Percentiles rank a stretch among this genome's conserved stretches.
phyloP scores from a whole-genome alignment of 2,888 invertebrate genomes.

The Yponomeuta plumbellus region DNA sequence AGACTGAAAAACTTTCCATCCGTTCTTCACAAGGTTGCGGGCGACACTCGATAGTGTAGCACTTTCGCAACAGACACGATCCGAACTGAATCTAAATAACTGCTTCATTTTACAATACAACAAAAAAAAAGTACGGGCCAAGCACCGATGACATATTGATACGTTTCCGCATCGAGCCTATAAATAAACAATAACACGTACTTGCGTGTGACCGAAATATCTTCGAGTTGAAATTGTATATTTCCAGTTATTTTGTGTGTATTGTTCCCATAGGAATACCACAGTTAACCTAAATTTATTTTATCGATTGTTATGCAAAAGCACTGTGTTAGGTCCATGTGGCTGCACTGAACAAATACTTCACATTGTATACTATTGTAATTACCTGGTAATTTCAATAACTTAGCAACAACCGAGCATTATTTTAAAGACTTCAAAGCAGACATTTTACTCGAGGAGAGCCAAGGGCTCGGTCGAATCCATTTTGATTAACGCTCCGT shows the following conservation, averaged over 20 bases:
- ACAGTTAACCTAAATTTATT: conserved; percentile 73
- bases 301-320: conserved; percentile 76
- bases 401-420: conserved; percentile 47
- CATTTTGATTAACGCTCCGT: conserved; percentile 28
- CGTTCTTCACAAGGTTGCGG: conserved; percentile 60
- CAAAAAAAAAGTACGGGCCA: conserved; percentile 49
- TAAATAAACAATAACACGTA: conserved; percentile 66
- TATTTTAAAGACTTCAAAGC: conserved; percentile 60
- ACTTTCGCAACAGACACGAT: conserved; percentile 63
- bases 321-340: conserved; percentile 60
- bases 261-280: conserved; percentile 56
- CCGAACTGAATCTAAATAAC: conserved; percentile 51
- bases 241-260: conserved; percentile 46
- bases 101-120: conserved; percentile 45
- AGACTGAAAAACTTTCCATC: conserved; percentile 64
- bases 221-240: conserved; percentile 46
- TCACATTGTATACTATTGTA: conserved; percentile 36
- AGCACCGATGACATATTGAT: conserved; percentile 65
- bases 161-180: conserved; percentile 65
- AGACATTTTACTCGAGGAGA: conserved; percentile 62
- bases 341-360: conserved; percentile 40
- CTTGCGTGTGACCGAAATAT: conserved; percentile 48
- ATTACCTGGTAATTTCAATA: conserved; percentile 56
- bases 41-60: conserved; percentile 60
- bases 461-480: conserved; percentile 27